Conservation (phyloP, 2,113 vertebrate genomes). For the Pangasianodon gigas region DNA sequence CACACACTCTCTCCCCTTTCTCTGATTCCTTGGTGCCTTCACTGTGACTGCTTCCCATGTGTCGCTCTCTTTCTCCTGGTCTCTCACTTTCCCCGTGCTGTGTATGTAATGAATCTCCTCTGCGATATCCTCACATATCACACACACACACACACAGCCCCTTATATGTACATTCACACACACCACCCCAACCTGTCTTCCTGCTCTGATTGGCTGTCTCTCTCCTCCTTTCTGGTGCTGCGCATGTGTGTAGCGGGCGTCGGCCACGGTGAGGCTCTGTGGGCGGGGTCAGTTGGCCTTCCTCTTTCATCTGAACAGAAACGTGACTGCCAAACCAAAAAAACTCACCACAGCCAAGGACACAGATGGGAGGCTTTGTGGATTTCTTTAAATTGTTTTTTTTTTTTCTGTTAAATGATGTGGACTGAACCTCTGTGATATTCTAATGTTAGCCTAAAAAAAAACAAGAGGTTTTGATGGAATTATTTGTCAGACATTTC, state of each 20-base stretch:
- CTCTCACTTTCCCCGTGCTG: background rate
- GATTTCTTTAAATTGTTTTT: background rate
- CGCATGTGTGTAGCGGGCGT: slow-evolving; percentile 62
- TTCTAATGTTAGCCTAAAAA: background rate
- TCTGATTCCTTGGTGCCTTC: slow-evolving; percentile 43
- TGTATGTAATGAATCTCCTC: background rate
- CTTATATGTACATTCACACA: background rate
- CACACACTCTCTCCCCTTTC: slow-evolving; percentile 50
- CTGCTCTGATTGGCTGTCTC: slow-evolving; percentile 53
- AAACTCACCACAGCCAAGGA: background rate
- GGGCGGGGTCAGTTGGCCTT: slow-evolving; percentile 44
- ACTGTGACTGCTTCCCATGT: slow-evolving; percentile 33
- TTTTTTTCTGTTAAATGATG: slow-evolving; percentile 36
- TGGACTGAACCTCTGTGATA: slow-evolving; percentile 21
- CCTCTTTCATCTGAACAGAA: slow-evolving; percentile 50
- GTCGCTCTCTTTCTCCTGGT: slow-evolving; percentile 14
- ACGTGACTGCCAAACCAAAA: background rate
- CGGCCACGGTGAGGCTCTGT: slow-evolving; percentile 66
- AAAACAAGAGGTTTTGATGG: background rate
- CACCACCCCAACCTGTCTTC: slow-evolving; percentile 19
- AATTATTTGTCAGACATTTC: background rate
- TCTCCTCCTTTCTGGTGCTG: slow-evolving; percentile 58
- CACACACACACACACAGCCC: background rate
- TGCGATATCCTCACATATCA: background rate
- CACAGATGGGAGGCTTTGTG: background rate